phyloP scores from a whole-genome alignment of 2,113 vertebrate genomes.

The Heloderma charlesbogerti region DNA sequence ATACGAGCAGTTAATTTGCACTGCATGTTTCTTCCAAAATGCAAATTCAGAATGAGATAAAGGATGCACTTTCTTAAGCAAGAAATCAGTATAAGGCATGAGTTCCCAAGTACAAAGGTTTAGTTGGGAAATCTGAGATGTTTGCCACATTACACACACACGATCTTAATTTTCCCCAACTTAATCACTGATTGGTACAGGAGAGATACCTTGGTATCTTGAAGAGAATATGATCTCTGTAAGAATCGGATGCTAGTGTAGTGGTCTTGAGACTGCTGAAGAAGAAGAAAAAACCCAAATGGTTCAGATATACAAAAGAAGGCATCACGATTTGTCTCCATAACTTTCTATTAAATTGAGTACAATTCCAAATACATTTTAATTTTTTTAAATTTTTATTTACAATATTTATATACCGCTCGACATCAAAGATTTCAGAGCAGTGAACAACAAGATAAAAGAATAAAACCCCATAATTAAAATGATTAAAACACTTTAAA shows the following conservation, averaged over 20 bases:
- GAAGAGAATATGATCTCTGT: slow-evolving; percentile 49
- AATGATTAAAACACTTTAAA: too few species aligned
- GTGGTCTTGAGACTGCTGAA: slow-evolving; percentile 63
- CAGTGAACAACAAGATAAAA: too few species aligned
- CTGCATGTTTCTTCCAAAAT: background rate
- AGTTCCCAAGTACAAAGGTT: background rate
- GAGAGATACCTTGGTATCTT: slow-evolving; percentile 51
- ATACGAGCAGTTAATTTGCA: background rate
- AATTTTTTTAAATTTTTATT: too few species aligned
- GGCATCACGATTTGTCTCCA: background rate
- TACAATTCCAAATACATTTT: background rate
- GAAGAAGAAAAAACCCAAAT: slow-evolving; percentile 3
- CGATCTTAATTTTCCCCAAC: background rate
- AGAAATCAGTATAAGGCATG: background rate
- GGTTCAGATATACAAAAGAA: background rate
- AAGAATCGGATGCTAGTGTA: slow-evolving; percentile 59
- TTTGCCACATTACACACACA: background rate
- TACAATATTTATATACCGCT: too few species aligned
- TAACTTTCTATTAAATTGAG: background rate
- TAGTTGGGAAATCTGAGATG: background rate
- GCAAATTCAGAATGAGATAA: background rate
- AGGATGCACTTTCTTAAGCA: background rate
- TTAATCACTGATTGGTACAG: background rate
- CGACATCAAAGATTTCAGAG: too few species aligned
- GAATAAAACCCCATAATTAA: too few species aligned